Conservation (phyloP, 2,888 invertebrate species). For the Eretmocerus hayati region DNA sequence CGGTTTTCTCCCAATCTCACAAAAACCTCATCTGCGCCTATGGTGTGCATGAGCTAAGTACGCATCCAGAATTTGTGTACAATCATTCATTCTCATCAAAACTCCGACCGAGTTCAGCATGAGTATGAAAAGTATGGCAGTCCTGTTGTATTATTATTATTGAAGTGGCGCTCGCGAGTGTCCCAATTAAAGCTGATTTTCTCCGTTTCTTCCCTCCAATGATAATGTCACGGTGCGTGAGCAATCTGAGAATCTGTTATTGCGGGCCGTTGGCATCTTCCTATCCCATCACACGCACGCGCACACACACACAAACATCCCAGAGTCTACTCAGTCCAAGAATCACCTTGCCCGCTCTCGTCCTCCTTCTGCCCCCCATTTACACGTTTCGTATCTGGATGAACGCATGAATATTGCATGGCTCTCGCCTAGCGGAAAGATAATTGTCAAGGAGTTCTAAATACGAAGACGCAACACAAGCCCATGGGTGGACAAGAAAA, state of each 20-base stretch:
- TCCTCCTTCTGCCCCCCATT: slow-evolving; percentile 22
- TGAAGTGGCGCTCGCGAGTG: no score
- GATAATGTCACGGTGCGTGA: slow-evolving; percentile 46
- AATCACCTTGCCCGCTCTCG: slow-evolving; percentile 42
- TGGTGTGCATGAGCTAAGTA: no score
- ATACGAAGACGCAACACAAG: slow-evolving; percentile 13
- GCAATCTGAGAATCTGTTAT: slow-evolving; percentile 45
- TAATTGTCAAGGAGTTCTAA: slow-evolving; percentile 45
- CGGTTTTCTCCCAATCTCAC: no score
- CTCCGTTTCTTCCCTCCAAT: slow-evolving; percentile 43
- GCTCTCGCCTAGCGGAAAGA: slow-evolving; percentile 45
- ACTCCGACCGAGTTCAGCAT: no score
- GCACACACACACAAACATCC: no score
- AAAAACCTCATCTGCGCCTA: no score
- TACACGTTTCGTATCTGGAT: slow-evolving; percentile 29
- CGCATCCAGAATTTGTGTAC: no score
- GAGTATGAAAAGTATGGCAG: no score
- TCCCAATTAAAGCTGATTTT: slow-evolving; percentile 44
- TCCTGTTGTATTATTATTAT: no score
- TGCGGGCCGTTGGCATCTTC: no score
- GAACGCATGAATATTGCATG: slow-evolving; percentile 45
- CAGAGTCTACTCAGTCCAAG: slow-evolving; percentile 16
- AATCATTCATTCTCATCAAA: no score
- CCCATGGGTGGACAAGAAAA: slow-evolving; percentile 39
- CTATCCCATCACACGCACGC: no score